A percentile compares a stretch with the other conserved stretches of the same genome.
Conservation (phyloP, 2,113 vertebrate species). For the Chamaetylas fuelleborni region DNA sequence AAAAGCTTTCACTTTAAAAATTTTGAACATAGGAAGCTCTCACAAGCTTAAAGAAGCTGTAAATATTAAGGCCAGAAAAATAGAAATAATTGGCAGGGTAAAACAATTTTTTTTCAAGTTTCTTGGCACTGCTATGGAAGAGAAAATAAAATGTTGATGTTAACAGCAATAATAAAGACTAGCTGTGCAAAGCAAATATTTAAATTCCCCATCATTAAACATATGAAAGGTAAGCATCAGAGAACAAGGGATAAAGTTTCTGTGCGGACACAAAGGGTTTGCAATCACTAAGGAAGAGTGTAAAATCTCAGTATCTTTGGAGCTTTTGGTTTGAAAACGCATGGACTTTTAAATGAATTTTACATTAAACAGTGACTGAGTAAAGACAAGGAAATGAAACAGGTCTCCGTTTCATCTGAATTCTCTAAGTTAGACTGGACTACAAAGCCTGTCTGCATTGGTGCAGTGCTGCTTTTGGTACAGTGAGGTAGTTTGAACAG, state of each 20-base stretch:
- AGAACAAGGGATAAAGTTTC: background rate
- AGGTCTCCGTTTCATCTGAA: conserved; percentile 38
- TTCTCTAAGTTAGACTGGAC: background rate
- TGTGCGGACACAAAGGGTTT: background rate
- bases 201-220: background rate
- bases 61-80: background rate
- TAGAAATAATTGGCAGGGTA: background rate
- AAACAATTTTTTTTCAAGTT: background rate
- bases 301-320: background rate
- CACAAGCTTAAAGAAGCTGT: background rate
- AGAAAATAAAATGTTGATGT: background rate
- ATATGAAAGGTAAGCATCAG: background rate
- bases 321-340: background rate
- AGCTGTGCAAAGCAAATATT: background rate
- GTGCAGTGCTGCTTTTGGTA: background rate
- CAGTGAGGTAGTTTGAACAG: conserved; percentile 45
- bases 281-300: background rate
- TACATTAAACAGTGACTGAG: conserved; percentile 50
- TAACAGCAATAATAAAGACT: background rate
- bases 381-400: conserved; percentile 60
- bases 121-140: background rate
- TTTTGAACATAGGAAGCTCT: background rate
- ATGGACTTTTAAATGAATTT: conserved; percentile 18
- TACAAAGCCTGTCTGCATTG: conserved; percentile 48
- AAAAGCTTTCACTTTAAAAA: background rate